Conservation (phyloP, 92 coral and sea anemone species). For the Palythoa heliodiscus region DNA sequence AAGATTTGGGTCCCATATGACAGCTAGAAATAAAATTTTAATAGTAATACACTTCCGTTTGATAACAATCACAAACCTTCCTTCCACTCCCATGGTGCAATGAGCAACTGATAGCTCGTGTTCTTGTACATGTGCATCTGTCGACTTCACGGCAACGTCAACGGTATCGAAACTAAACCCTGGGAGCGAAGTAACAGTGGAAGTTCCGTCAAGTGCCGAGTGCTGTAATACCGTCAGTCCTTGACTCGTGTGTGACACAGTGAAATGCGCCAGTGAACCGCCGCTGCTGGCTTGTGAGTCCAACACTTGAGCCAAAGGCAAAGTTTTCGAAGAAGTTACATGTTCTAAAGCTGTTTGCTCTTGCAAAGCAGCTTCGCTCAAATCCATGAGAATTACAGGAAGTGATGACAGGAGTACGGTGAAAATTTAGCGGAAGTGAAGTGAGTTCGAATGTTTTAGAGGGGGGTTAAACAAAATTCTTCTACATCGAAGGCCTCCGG, state of each 20-base stretch:
- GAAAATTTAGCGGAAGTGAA: constrained; percentile 78
- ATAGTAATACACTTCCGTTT: background rate
- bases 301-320: constrained; percentile 78
- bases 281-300: constrained; percentile 72
- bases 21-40: background rate
- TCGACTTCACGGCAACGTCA: constrained; percentile 70
- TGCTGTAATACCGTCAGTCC: constrained; percentile 72
- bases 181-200: constrained; percentile 82
- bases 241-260: constrained; percentile 59
- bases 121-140: constrained; percentile 58
- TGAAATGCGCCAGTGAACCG: constrained; percentile 60
- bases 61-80: constrained; percentile 62
- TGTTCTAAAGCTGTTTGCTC: constrained; percentile 64
- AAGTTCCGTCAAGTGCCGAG: constrained; percentile 74
- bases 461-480: constrained; percentile 77
- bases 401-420: constrained; percentile 55
- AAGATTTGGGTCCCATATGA: background rate
- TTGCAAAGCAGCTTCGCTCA: constrained; percentile 63
- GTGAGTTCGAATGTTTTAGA: constrained; percentile 67
- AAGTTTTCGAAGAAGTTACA: constrained; percentile 62
- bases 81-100: constrained; percentile 80
- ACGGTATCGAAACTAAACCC: constrained; percentile 85
- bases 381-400: constrained; percentile 88
- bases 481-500: constrained; percentile 31
- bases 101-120: constrained; percentile 74